Evolutionary conservation across 1,140 invertebrate genomes (phyloP).

Genomic region (Plectus sambesii): DNA sequence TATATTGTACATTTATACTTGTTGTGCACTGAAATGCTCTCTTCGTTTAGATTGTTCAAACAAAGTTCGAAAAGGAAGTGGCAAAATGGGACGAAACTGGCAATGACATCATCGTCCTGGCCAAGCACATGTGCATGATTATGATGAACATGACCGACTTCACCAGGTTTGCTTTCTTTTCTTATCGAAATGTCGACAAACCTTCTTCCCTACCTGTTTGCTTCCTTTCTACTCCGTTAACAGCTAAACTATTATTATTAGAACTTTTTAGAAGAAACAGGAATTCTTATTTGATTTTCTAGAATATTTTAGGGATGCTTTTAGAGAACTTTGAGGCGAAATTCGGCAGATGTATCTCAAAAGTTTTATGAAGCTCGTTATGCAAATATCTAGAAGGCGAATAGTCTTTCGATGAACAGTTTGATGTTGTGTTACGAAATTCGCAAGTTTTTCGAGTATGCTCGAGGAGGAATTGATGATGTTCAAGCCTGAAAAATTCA

Average conservation of each 20-base stretch:
- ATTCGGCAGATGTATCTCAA: too few relatives aligned
- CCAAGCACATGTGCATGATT: constrained; percentile 99
- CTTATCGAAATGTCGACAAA: neutral
- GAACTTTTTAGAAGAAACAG: neutral
- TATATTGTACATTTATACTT: neutral
- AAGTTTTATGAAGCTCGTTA: too few relatives aligned
- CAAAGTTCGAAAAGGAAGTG: constrained; percentile 75
- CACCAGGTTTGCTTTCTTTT: constrained; percentile 60
- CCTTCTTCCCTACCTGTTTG: constrained; percentile 5
- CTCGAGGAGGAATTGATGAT: too few relatives aligned
- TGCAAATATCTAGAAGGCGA: too few relatives aligned
- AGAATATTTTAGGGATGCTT: too few relatives aligned
- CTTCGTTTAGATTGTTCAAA: constrained; percentile 34
- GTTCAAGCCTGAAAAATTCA: too few relatives aligned
- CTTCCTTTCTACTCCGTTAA: too few relatives aligned
- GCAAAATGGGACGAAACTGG: constrained; percentile 99
- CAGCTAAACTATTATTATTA: too few relatives aligned
- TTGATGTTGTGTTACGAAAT: too few relatives aligned
- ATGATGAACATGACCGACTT: constrained; percentile 99
- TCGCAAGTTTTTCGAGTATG: too few relatives aligned
- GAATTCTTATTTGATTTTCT: neutral
- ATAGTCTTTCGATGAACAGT: too few relatives aligned
- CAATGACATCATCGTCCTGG: constrained; percentile 96
- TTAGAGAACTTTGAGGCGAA: too few relatives aligned
- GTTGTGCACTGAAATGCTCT: neutral